Evolutionary conservation across 2,797 vertebrate species (phyloP).

Genomic region (Momotus momota): DNA sequence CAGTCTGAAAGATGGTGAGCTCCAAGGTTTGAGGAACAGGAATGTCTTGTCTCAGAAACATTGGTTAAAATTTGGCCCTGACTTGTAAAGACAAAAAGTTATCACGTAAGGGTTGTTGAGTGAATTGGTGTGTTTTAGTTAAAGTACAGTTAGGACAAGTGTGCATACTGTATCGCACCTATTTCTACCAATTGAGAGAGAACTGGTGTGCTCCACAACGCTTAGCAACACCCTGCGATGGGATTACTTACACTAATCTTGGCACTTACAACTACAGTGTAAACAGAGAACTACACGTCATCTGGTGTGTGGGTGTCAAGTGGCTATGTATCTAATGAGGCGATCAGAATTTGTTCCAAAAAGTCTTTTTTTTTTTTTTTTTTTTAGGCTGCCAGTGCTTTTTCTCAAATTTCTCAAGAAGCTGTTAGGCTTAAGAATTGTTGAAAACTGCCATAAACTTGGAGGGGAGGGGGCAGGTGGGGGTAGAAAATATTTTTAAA

Average conservation of each 20-base stretch:
- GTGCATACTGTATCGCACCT: background rate
- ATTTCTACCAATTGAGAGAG: background rate
- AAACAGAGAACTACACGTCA: background rate
- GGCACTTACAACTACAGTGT: background rate
- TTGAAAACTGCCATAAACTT: background rate
- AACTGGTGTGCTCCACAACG: background rate
- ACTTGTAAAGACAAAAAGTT: background rate
- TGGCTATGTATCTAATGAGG: slow-evolving; percentile 29
- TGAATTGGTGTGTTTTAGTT: background rate
- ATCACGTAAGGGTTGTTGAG: background rate
- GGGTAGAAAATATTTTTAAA: background rate
- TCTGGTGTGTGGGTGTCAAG: slow-evolving; percentile 54
- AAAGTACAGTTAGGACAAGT: background rate
- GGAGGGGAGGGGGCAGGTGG: too few relatives aligned
- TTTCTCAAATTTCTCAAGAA: slow-evolving; percentile 1
- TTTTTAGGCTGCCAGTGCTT: slow-evolving; percentile 3
- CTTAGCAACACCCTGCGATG: background rate
- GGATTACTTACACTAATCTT: background rate
- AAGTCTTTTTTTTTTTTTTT: background rate
- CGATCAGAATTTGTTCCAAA: background rate
- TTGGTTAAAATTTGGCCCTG: background rate
- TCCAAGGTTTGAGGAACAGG: background rate
- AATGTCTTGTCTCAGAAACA: background rate
- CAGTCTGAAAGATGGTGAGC: background rate
- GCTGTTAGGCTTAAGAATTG: background rate